Percentiles rank a stretch among this genome's conserved stretches.
phyloP scores from a whole-genome alignment of 1,140 invertebrate genomes.

The Zaprionus inermis region DNA sequence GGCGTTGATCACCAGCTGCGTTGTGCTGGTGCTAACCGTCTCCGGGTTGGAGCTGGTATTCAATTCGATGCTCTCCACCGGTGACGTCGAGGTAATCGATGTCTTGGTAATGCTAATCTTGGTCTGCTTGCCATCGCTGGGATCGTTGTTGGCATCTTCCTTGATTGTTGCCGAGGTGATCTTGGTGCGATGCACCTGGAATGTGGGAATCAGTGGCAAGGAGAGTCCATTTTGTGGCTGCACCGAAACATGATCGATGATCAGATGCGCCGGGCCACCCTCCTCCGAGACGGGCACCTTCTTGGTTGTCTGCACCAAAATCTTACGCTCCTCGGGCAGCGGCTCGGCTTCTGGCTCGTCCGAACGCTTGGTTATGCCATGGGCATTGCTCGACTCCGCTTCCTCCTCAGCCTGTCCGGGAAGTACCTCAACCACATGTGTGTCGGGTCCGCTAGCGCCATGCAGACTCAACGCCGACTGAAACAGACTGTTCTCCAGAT shows the following conservation, averaged over 20 bases:
- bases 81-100: constrained; percentile 69
- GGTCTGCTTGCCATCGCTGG: constrained; percentile 69
- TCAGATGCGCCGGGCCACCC: constrained; percentile 61
- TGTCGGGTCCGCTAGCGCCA: constrained; percentile 48
- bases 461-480: constrained; percentile 68
- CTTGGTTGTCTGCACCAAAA: constrained; percentile 70
- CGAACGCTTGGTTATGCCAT: constrained; percentile 56
- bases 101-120: constrained; percentile 77
- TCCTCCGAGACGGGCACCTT: constrained; percentile 59
- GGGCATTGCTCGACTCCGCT: constrained; percentile 24
- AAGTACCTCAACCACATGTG: constrained; percentile 52
- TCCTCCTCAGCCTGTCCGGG: constrained; percentile 21
- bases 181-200: constrained; percentile 77
- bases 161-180: constrained; percentile 68
- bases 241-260: constrained; percentile 75
- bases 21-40: constrained; percentile 23
- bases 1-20: constrained; percentile 13
- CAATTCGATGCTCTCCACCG: constrained; percentile 57
- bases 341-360: constrained; percentile 25
- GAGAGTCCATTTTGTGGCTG: constrained; percentile 60
- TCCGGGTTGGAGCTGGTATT: constrained; percentile 33
- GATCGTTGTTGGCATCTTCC: constrained; percentile 62
- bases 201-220: constrained; percentile 69
- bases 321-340: constrained; percentile 42
- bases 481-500: constrained; percentile 74